These are phyloP conservation scores for Nibea albiflora DNA, from an alignment of 2,113 vertebrate species.

Conservation along the genomic window DNA sequence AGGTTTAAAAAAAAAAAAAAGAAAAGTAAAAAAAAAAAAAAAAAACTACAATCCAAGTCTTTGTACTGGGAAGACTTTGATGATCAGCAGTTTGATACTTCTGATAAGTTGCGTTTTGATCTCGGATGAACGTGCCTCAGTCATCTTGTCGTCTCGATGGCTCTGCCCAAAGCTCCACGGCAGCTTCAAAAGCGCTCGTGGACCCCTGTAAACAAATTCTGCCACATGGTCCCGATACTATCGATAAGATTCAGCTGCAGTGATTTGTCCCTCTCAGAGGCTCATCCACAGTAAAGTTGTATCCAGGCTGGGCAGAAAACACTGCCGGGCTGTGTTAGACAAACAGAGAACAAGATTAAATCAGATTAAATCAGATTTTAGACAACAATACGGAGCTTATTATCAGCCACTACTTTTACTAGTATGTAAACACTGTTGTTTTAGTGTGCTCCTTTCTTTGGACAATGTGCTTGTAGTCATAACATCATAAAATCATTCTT, in stretches of 20 bases:
- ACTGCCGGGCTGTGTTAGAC: slow-evolving; percentile 37
- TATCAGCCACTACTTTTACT: not conserved
- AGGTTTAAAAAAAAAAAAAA: slow-evolving; percentile 5
- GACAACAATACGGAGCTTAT: not conserved
- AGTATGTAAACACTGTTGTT: not conserved
- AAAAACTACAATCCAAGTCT: slow-evolving; percentile 61
- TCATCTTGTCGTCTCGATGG: slow-evolving; percentile 43
- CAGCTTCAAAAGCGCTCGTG: slow-evolving; percentile 18
- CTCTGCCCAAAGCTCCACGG: slow-evolving; percentile 6
- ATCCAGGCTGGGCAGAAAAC: slow-evolving; percentile 41
- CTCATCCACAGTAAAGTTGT: slow-evolving; percentile 45
- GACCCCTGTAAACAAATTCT: not conserved
- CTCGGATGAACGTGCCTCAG: not conserved
- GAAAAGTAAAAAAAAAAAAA: not conserved
- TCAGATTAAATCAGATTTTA: not conserved
- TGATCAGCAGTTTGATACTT: slow-evolving; percentile 34
- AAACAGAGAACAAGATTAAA: slow-evolving; percentile 30
- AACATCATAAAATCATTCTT: not conserved
- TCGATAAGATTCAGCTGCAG: slow-evolving; percentile 37
- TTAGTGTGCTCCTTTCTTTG: not conserved
- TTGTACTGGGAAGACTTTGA: slow-evolving; percentile 44
- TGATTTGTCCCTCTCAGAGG: slow-evolving; percentile 29
- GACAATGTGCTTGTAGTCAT: not conserved
- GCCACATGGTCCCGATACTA: slow-evolving; percentile 35
- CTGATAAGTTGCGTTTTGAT: slow-evolving; percentile 14